Evolutionary conservation across 2,797 vertebrate genomes (phyloP).

Genomic region (Aeoliscus strigatus): DNA sequence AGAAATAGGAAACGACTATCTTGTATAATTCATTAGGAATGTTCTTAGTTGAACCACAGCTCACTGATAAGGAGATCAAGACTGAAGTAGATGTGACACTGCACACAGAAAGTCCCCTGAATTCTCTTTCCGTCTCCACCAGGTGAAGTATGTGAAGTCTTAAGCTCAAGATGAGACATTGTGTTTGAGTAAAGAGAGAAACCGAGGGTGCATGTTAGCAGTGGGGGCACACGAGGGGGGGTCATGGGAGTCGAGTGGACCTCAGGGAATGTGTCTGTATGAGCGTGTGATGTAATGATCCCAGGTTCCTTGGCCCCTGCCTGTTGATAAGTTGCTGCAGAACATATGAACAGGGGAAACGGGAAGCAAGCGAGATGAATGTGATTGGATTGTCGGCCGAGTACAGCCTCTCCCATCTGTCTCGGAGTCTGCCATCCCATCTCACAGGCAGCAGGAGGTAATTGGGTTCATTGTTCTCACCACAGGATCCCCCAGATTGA

Average conservation of each 20-base stretch:
- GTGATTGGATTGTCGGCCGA: slow-evolving; percentile 82
- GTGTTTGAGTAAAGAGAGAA: slow-evolving; percentile 35
- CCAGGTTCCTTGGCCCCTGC: slow-evolving; percentile 67
- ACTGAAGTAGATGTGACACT: slow-evolving; percentile 50
- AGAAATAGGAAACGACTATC: slow-evolving; percentile 47
- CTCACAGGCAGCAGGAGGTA: slow-evolving; percentile 82
- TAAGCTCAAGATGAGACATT: slow-evolving; percentile 27
- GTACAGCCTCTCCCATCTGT: slow-evolving; percentile 82
- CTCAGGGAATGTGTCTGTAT: slow-evolving; percentile 26
- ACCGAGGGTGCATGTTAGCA: slow-evolving; percentile 28
- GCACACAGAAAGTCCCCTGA: slow-evolving; percentile 18
- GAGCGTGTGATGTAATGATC: slow-evolving; percentile 69
- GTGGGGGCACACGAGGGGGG: slow-evolving; percentile 7
- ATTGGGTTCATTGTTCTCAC: slow-evolving; percentile 88
- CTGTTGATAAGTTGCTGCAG: slow-evolving; percentile 79
- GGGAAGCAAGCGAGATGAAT: slow-evolving; percentile 77
- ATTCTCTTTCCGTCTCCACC: slow-evolving; percentile 29
- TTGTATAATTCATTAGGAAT: slow-evolving; percentile 63
- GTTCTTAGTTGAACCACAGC: slow-evolving; percentile 44
- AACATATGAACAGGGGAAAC: slow-evolving; percentile 65
- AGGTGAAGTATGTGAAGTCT: slow-evolving; percentile 41
- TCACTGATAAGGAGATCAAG: slow-evolving; percentile 54
- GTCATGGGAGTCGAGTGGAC: slow-evolving; percentile 38
- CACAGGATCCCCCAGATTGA: slow-evolving; percentile 81
- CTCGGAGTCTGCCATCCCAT: slow-evolving; percentile 83